These are phyloP conservation scores for Mus pahari DNA, from an alignment of 2,113 vertebrate species.

Conservation along the genomic window DNA sequence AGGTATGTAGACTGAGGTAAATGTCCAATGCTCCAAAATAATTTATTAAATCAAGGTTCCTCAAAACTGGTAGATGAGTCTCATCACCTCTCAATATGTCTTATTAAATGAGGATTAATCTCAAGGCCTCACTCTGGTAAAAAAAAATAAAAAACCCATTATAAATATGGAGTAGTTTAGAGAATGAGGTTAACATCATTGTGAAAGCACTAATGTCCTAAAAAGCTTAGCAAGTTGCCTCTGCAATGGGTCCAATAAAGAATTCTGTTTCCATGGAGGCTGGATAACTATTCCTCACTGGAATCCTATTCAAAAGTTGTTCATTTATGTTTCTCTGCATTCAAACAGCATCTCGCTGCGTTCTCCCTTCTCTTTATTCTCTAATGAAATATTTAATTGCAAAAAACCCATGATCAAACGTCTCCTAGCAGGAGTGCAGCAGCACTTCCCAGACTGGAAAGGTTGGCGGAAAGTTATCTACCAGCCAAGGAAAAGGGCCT, in stretches of 20 bases:
- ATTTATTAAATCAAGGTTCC: constrained; percentile 59
- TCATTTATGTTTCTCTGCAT: constrained; percentile 59
- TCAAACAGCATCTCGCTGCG: background rate
- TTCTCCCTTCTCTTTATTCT: constrained; percentile 6
- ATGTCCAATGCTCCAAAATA: constrained; percentile 58
- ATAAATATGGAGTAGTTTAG: constrained; percentile 54
- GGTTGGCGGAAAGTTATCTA: background rate
- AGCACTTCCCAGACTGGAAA: background rate
- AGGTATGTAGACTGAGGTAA: constrained; percentile 37
- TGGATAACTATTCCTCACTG: constrained; percentile 56
- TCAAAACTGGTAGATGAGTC: constrained; percentile 51
- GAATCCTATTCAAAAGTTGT: constrained; percentile 35
- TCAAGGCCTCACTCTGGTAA: constrained; percentile 52
- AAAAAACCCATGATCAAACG: background rate
- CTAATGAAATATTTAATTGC: constrained; percentile 42
- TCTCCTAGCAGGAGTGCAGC: background rate
- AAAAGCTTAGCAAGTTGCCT: constrained; percentile 75
- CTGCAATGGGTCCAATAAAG: constrained; percentile 51
- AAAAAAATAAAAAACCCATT: background rate
- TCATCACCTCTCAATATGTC: constrained; percentile 60
- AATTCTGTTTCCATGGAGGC: constrained; percentile 76
- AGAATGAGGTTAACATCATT: constrained; percentile 59
- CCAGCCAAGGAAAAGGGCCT: background rate
- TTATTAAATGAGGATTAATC: constrained; percentile 81
- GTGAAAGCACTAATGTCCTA: background rate